Percentiles rank a stretch among this genome's conserved stretches.
phyloP scores from a whole-genome alignment of 1,140 invertebrate genomes.

The Hestina assimilis region DNA sequence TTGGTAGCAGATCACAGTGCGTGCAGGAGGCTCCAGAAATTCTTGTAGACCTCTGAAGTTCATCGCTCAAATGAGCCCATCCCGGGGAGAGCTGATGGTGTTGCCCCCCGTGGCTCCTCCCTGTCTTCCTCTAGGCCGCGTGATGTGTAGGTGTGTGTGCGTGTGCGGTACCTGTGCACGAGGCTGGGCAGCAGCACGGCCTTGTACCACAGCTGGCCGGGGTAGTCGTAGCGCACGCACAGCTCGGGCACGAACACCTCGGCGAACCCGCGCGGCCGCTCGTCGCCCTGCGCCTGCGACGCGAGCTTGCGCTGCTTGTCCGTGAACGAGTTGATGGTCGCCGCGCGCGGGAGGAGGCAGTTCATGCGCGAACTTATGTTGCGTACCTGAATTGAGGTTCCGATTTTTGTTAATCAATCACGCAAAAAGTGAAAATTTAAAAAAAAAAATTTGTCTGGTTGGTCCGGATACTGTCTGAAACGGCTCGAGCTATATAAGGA shows the following conservation, averaged over 20 bases:
- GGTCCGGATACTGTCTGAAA: too few species aligned
- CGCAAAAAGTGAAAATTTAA: background rate
- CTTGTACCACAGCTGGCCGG: slow-evolving; percentile 94
- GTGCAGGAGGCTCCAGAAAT: too few species aligned
- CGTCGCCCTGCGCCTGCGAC: slow-evolving; percentile 47
- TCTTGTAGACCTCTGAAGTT: too few species aligned
- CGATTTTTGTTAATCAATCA: background rate
- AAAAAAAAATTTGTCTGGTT: too few species aligned
- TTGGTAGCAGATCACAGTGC: too few species aligned
- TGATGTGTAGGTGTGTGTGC: background rate
- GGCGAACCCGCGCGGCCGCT: slow-evolving; percentile 41
- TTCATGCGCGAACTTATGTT: slow-evolving; percentile 55
- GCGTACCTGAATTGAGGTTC: slow-evolving; percentile 36
- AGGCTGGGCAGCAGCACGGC: slow-evolving; percentile 92
- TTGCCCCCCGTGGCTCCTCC: too few species aligned
- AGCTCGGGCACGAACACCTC: slow-evolving; percentile 92
- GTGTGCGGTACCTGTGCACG: slow-evolving; percentile 81
- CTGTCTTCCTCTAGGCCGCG: too few species aligned
- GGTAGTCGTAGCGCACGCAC: slow-evolving; percentile 90
- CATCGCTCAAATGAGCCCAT: too few species aligned
- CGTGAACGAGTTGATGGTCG: slow-evolving; percentile 43
- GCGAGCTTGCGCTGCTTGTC: slow-evolving; percentile 49
- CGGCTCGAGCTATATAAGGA: too few species aligned
- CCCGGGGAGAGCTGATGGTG: too few species aligned
- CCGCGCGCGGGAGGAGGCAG: slow-evolving; percentile 57